These are phyloP conservation scores for Eptesicus fuscus DNA, from an alignment of 2,113 vertebrate genomes.

Conservation along the genomic window DNA sequence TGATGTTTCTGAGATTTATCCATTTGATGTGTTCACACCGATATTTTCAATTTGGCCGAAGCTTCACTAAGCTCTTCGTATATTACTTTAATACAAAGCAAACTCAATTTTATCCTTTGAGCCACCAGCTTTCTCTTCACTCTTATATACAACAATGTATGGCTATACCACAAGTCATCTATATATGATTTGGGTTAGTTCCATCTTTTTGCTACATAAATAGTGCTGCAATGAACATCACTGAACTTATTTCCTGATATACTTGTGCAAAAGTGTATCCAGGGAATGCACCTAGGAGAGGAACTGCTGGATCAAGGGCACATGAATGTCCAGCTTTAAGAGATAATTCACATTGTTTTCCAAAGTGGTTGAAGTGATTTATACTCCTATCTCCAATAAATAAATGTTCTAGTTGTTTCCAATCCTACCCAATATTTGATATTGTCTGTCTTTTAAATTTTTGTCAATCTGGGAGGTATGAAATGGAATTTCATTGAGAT, in stretches of 20 bases:
- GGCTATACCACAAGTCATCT: not conserved
- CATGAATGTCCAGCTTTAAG: not conserved
- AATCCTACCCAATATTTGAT: not conserved
- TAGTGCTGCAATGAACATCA: not conserved
- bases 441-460: not conserved
- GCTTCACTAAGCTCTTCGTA: not conserved
- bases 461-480: not conserved
- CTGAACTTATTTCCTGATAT: not conserved
- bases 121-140: not conserved
- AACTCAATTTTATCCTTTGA: not conserved
- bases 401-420: conserved; percentile 1
- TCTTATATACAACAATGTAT: not conserved
- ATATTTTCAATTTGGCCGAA: conserved; percentile 3
- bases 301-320: not conserved
- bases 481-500: not conserved
- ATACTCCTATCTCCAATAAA: not conserved
- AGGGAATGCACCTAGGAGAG: not conserved
- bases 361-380: not conserved
- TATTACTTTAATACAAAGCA: not conserved
- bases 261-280: not conserved
- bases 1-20: conserved; percentile 25
- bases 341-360: not conserved
- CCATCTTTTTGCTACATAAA: not conserved
- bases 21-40: not conserved
- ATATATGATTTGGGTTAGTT: not conserved